These are phyloP conservation scores for Gymnoscopelus braueri DNA, from an alignment of 2,797 vertebrate genomes.

Conservation along the genomic window DNA sequence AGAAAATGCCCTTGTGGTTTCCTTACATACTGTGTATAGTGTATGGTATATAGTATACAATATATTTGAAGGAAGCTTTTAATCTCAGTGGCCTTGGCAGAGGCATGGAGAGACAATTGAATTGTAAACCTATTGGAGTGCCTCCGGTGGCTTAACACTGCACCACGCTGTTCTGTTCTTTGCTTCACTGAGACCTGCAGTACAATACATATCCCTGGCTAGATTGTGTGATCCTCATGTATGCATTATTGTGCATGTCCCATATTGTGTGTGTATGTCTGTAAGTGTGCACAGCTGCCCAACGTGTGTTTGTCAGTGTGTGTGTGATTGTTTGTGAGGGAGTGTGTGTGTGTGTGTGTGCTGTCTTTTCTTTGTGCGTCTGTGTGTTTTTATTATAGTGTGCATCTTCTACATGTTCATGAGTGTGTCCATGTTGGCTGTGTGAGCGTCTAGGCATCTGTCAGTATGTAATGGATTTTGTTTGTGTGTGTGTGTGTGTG, in stretches of 20 bases:
- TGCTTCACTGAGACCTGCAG: slow-evolving; percentile 33
- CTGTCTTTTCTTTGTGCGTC: too few species aligned
- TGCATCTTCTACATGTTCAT: too few species aligned
- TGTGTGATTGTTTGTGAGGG: neutral
- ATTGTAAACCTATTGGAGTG: slow-evolving; percentile 66
- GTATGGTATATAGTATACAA: too few species aligned
- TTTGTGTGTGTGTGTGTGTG: slow-evolving; percentile 8
- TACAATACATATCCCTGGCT: slow-evolving; percentile 33
- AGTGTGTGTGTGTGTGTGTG: neutral
- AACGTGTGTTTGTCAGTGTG: neutral
- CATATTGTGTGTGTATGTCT: neutral
- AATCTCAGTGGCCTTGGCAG: slow-evolving; percentile 37
- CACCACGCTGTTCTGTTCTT: neutral
- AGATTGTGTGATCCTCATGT: too few species aligned
- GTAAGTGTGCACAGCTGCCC: neutral
- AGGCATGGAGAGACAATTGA: slow-evolving; percentile 50
- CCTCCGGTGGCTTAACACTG: slow-evolving; percentile 32
- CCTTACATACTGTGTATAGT: too few species aligned
- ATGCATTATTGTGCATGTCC: too few species aligned
- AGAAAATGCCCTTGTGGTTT: too few species aligned
- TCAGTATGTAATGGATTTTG: neutral
- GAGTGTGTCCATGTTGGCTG: too few species aligned
- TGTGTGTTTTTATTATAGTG: too few species aligned
- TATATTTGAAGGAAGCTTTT: slow-evolving; percentile 22
- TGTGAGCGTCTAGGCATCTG: too few species aligned